Evolutionary conservation across 2,113 vertebrate species (phyloP).

Genomic region (Helogale parvula): DNA sequence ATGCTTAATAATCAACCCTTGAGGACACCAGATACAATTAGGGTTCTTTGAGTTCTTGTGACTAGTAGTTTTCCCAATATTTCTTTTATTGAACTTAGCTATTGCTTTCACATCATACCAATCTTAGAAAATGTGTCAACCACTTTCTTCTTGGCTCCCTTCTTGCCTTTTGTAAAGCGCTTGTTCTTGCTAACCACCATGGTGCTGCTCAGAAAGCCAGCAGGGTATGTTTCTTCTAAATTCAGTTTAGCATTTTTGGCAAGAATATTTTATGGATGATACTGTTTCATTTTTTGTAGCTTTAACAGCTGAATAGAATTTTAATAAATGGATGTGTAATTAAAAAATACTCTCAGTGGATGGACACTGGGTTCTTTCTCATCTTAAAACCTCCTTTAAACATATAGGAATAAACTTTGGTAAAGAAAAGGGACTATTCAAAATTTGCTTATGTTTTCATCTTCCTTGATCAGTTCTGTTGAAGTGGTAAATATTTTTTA

Average conservation of each 20-base stretch:
- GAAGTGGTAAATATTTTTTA: neutral
- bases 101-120: neutral
- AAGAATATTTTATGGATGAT: constrained; percentile 2
- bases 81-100: neutral
- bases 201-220: neutral
- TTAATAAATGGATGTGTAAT: neutral
- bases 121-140: neutral
- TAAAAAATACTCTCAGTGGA: neutral
- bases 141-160: neutral
- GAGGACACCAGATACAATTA: neutral
- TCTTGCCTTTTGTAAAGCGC: neutral
- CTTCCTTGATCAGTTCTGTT: neutral
- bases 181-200: neutral
- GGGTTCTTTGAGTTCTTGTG: neutral
- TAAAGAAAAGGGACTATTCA: neutral
- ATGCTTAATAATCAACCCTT: neutral
- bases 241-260: neutral
- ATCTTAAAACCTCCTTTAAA: neutral
- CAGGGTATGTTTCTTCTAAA: neutral
- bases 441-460: constrained; percentile 37
- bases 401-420: neutral
- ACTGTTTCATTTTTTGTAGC: neutral
- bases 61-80: neutral
- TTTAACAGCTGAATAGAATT: neutral
- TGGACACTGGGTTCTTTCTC: neutral